Conservation (phyloP, 1,140 invertebrate genomes). For the Hyphantria cunea region DNA sequence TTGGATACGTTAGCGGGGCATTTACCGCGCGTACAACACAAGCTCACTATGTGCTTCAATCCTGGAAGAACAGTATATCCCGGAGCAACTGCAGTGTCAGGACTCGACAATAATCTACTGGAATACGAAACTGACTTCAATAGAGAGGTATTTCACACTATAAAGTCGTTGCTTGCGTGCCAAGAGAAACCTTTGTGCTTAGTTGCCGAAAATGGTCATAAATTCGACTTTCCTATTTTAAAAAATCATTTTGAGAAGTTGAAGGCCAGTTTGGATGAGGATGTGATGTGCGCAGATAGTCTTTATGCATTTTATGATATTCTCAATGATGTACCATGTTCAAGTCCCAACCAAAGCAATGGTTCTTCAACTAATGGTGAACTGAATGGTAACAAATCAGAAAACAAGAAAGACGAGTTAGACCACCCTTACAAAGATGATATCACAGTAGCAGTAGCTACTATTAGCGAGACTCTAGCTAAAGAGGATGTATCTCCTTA, state of each 20-base stretch:
- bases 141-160: conserved; percentile 69
- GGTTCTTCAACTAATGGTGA: background rate
- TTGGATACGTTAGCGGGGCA: conserved; percentile 53
- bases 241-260: conserved; percentile 67
- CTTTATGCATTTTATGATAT: conserved; percentile 75
- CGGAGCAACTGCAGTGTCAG: conserved; percentile 79
- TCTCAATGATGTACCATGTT: conserved; percentile 25
- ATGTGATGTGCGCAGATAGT: conserved; percentile 83
- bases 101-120: conserved; percentile 86
- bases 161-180: conserved; percentile 84
- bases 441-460: background rate
- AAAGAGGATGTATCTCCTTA: background rate
- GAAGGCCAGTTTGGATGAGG: conserved; percentile 66
- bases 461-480: background rate
- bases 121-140: conserved; percentile 84
- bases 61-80: conserved; percentile 80
- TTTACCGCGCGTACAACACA: conserved; percentile 83
- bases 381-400: background rate
- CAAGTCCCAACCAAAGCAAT: background rate
- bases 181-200: conserved; percentile 87
- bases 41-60: conserved; percentile 85
- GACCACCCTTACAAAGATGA: background rate
- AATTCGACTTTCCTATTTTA: conserved; percentile 86
- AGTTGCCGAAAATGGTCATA: conserved; percentile 89
- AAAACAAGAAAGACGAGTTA: background rate